These are phyloP conservation scores for Mellilla xanthometata DNA, from an alignment of 2,888 invertebrate species.

Conservation along the genomic window DNA sequence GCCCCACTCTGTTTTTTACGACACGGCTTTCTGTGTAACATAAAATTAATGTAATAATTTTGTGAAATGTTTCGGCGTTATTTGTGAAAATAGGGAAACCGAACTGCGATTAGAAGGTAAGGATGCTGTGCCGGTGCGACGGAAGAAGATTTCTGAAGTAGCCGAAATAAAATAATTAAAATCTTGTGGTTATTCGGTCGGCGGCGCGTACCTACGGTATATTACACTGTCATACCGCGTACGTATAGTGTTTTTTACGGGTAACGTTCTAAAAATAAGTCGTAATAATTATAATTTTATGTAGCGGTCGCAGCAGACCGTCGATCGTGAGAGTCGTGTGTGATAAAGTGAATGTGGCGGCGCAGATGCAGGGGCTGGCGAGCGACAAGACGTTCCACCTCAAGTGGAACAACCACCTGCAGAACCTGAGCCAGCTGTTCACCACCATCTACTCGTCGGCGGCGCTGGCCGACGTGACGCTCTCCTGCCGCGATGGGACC, in stretches of 20 bases:
- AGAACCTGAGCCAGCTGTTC: conserved; percentile 87
- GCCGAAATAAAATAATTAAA: conserved; percentile 69
- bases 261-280: conserved; percentile 83
- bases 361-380: conserved; percentile 83
- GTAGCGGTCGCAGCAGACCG: conserved; percentile 79
- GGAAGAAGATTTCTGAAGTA: conserved; percentile 59
- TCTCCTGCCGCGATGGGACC: conserved; percentile 88
- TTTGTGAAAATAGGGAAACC: conserved; percentile 78
- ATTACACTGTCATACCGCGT: conserved; percentile 82
- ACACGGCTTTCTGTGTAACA: conserved; percentile 84
- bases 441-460: conserved; percentile 87
- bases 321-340: conserved; percentile 68
- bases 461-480: conserved; percentile 86
- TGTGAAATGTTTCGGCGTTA: conserved; percentile 82
- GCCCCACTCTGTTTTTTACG: conserved; percentile 84
- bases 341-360: conserved; percentile 72
- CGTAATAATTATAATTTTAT: conserved; percentile 83
- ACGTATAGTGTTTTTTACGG: conserved; percentile 83
- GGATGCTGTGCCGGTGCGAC: conserved; percentile 58
- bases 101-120: conserved; percentile 75
- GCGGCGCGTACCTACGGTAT: conserved; percentile 80
- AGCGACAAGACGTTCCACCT: conserved; percentile 86
- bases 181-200: conserved; percentile 77
- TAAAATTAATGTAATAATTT: conserved; percentile 80
- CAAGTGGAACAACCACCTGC: conserved; percentile 88